phyloP scores from a whole-genome alignment of 2,797 vertebrate species.

The Avahi laniger region DNA sequence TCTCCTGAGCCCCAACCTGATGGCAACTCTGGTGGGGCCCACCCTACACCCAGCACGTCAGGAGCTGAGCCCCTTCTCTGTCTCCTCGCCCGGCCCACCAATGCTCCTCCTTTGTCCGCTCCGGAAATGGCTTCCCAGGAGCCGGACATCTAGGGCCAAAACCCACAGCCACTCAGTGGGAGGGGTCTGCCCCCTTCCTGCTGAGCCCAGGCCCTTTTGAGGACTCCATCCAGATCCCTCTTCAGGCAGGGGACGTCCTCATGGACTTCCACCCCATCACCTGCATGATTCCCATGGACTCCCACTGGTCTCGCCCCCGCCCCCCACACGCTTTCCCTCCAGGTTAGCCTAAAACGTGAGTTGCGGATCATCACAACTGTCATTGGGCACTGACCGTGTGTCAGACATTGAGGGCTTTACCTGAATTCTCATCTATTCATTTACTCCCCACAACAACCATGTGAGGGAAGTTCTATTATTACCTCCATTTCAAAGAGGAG shows the following conservation, averaged over 20 bases:
- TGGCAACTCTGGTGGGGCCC: background rate
- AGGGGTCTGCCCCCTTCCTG: background rate
- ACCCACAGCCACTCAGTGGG: background rate
- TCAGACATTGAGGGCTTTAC: background rate
- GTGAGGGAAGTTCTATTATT: background rate
- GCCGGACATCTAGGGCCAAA: background rate
- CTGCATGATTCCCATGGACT: accelerated
- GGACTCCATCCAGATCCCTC: background rate
- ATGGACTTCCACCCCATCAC: background rate
- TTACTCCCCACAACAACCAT: background rate
- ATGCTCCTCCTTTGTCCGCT: background rate
- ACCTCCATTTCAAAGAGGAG: background rate
- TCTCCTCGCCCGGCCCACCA: background rate
- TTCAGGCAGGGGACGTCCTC: background rate
- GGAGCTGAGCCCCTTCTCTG: background rate
- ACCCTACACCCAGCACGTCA: background rate
- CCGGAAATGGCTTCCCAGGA: background rate
- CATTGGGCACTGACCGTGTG: background rate
- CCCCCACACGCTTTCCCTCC: background rate
- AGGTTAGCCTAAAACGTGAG: background rate
- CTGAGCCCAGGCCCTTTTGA: background rate
- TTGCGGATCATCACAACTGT: background rate
- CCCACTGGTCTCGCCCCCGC: background rate
- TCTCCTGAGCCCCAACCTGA: background rate
- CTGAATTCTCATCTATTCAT: background rate